Conservation (phyloP, 2,797 vertebrate species). For the Champsocephalus gunnari region DNA sequence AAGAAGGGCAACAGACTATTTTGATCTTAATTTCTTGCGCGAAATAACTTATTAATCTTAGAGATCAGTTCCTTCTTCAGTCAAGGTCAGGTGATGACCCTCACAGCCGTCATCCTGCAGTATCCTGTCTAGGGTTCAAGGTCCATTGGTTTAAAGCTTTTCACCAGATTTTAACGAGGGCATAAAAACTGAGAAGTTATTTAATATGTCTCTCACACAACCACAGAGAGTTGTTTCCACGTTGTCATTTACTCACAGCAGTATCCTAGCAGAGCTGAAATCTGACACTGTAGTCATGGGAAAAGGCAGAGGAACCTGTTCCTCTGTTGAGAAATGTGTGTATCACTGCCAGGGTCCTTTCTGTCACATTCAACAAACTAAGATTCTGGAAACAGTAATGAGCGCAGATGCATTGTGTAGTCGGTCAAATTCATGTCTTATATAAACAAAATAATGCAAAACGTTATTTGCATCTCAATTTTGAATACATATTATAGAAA, state of each 20-base stretch:
- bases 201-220: neutral
- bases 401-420: neutral
- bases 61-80: neutral
- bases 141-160: slow-evolving; percentile 39
- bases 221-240: neutral
- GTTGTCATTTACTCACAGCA: slow-evolving; percentile 20
- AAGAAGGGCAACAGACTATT: neutral
- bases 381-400: neutral
- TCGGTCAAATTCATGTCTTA: neutral
- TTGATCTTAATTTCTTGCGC: neutral
- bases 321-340: neutral
- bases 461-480: too few relatives aligned
- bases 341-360: neutral
- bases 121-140: slow-evolving; percentile 31
- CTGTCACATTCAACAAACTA: neutral
- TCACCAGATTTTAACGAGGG: slow-evolving; percentile 35
- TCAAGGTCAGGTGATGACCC: slow-evolving; percentile 9
- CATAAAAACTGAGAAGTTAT: slow-evolving; percentile 25
- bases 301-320: slow-evolving; percentile 57
- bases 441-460: too few relatives aligned
- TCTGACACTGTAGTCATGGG: slow-evolving; percentile 40
- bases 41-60: too few relatives aligned
- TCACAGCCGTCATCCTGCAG: neutral
- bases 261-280: slow-evolving; percentile 48
- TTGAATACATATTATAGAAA: too few relatives aligned